Evolutionary conservation across 1,140 invertebrate species (phyloP).

Genomic region (Dendroctonus valens): DNA sequence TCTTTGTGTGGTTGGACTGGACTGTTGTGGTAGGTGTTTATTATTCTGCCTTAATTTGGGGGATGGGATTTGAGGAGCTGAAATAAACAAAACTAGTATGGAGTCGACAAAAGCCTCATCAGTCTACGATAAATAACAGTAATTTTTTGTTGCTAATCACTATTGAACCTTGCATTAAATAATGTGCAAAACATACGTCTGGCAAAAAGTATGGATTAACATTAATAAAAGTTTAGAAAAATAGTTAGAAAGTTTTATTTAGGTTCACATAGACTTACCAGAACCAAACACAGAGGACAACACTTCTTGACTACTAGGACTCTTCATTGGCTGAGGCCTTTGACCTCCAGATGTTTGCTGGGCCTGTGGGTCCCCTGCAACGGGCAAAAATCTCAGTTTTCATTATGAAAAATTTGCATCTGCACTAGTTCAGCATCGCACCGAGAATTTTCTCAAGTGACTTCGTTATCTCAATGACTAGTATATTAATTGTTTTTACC

Average conservation of each 20-base stretch:
- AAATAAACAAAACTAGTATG: conserved; percentile 20
- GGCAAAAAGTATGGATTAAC: no score
- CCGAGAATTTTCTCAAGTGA: not conserved
- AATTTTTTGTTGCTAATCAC: no score
- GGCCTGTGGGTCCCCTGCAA: conserved; percentile 27
- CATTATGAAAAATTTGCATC: not conserved
- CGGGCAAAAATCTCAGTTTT: conserved; percentile 19
- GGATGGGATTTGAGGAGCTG: conserved; percentile 48
- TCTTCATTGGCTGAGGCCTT: conserved; percentile 47
- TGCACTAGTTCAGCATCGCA: not conserved
- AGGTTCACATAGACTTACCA: conserved; percentile 35
- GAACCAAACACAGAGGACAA: conserved; percentile 49
- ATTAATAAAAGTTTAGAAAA: no score
- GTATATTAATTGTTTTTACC: conserved; percentile 12
- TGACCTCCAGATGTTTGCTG: conserved; percentile 24
- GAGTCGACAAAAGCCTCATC: no score
- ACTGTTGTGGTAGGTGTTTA: conserved; percentile 48
- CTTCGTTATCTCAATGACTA: not conserved
- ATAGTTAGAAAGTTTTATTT: no score
- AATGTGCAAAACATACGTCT: no score
- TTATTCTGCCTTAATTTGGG: conserved; percentile 48
- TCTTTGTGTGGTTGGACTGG: conserved; percentile 47
- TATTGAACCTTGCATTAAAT: no score
- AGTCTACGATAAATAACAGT: no score
- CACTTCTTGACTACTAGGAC: conserved; percentile 47